A percentile compares a stretch with the other conserved stretches of the same genome.
phyloP scores from a whole-genome alignment of 2,113 vertebrate species.

The Urocynchramus pylzowi region DNA sequence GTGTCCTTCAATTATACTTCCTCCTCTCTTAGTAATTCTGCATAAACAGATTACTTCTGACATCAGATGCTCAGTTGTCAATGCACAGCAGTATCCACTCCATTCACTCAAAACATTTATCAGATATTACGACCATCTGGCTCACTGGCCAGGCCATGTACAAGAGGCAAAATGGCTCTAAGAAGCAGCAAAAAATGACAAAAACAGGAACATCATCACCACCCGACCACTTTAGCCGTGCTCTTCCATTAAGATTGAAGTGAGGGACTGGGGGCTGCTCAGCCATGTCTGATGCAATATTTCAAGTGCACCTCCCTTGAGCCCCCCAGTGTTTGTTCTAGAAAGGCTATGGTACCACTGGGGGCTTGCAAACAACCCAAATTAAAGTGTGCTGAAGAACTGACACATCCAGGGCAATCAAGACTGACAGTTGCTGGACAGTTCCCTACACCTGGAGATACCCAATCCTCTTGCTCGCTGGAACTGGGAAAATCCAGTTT shows the following conservation, averaged over 20 bases:
- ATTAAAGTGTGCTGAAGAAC: not conserved
- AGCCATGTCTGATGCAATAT: not conserved
- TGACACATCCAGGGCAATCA: not conserved
- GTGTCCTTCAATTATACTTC: slow-evolving; percentile 18
- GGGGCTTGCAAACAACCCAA: not conserved
- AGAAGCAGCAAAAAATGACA: not conserved
- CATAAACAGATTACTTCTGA: slow-evolving; percentile 5
- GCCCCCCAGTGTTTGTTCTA: fast-evolving
- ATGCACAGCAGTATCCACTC: not conserved
- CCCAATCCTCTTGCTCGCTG: not conserved
- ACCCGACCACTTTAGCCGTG: not conserved
- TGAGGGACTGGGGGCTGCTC: not conserved
- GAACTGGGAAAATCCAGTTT: not conserved
- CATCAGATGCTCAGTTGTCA: slow-evolving; percentile 14
- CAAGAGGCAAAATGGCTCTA: not conserved
- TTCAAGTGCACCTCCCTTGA: not conserved
- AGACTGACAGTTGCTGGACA: fast-evolving
- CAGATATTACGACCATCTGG: slow-evolving; percentile 28
- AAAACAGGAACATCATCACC: not conserved
- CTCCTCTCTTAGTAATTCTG: not conserved
- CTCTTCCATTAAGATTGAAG: not conserved
- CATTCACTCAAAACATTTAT: not conserved
- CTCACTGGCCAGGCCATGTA: not conserved
- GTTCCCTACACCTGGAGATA: not conserved
- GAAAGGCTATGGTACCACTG: not conserved